phyloP scores from a whole-genome alignment of 2,113 vertebrate species.

The Puma concolor region DNA sequence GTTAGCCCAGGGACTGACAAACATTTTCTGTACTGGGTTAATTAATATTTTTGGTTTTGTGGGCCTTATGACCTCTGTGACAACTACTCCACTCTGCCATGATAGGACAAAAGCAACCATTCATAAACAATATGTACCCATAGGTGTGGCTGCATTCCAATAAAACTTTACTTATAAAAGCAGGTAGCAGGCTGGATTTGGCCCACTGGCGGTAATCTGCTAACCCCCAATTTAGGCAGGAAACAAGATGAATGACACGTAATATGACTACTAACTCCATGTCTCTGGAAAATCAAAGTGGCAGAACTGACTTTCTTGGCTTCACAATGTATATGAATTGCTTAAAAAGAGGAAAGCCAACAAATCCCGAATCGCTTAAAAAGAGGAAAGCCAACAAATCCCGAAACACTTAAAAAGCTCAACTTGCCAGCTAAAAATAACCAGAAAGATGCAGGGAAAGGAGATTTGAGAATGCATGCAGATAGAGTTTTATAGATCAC shows the following conservation, averaged over 20 bases:
- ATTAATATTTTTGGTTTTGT: background rate
- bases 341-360: background rate
- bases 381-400: background rate
- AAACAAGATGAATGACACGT: background rate
- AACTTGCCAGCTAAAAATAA: background rate
- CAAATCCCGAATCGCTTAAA: background rate
- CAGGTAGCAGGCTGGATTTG: background rate
- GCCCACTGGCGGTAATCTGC: background rate
- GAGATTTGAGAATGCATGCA: background rate
- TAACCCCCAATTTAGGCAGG: background rate
- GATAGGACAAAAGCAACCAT: background rate
- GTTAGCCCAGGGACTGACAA: background rate
- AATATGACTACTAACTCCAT: background rate
- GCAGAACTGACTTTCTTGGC: background rate
- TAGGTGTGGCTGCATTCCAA: background rate
- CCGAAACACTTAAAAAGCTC: background rate
- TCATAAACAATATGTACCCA: background rate
- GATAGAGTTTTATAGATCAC: background rate
- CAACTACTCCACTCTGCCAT: background rate
- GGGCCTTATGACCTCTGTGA: background rate
- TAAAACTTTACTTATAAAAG: constrained; percentile 48
- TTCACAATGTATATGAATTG: background rate
- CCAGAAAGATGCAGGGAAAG: background rate
- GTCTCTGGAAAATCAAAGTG: background rate
- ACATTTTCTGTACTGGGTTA: background rate